Percentiles rank a stretch among this genome's conserved stretches.
Conservation (phyloP, 2,797 vertebrate genomes). For the Mico argentatus region DNA sequence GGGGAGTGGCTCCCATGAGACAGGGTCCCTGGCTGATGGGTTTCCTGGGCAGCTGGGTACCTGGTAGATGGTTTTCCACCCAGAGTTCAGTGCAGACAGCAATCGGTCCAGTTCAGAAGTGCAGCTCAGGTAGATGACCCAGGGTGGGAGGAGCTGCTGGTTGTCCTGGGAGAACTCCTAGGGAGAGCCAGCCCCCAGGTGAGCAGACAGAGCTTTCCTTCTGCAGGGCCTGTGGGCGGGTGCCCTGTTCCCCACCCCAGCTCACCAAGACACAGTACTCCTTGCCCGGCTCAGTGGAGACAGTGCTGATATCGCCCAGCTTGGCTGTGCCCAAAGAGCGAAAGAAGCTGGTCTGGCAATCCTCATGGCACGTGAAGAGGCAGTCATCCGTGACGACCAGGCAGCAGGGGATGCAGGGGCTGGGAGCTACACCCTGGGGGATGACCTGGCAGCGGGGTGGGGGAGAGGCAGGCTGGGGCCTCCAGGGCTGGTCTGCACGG, state of each 20-base stretch:
- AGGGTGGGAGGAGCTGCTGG: conserved; percentile 91
- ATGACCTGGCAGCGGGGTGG: conserved; percentile 86
- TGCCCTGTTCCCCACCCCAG: rapidly evolving
- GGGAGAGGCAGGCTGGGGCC: neutral
- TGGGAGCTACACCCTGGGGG: conserved; percentile 92
- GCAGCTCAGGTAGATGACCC: conserved; percentile 96
- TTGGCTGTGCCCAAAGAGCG: conserved; percentile 91
- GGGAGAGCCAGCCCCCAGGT: neutral
- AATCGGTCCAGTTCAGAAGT: conserved; percentile 93
- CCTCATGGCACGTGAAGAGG: conserved; percentile 96
- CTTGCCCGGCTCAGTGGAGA: conserved; percentile 88
- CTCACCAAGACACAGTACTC: conserved; percentile 97
- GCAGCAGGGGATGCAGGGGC: conserved; percentile 95
- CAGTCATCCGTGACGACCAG: conserved; percentile 92
- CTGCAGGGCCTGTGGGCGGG: neutral
- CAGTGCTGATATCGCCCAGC: conserved; percentile 86
- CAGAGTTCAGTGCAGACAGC: conserved; percentile 84
- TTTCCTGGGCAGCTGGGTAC: conserved; percentile 74
- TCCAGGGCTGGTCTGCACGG: neutral
- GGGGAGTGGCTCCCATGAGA: rapidly evolving
- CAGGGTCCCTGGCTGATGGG: neutral
- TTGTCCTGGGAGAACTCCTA: conserved; percentile 94
- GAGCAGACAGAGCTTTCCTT: neutral
- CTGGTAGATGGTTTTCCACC: conserved; percentile 93
- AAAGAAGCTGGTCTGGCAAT: conserved; percentile 99